Base-by-base conservation (phyloP, 2,888 invertebrate species). In the Trilocha varians region DNA sequence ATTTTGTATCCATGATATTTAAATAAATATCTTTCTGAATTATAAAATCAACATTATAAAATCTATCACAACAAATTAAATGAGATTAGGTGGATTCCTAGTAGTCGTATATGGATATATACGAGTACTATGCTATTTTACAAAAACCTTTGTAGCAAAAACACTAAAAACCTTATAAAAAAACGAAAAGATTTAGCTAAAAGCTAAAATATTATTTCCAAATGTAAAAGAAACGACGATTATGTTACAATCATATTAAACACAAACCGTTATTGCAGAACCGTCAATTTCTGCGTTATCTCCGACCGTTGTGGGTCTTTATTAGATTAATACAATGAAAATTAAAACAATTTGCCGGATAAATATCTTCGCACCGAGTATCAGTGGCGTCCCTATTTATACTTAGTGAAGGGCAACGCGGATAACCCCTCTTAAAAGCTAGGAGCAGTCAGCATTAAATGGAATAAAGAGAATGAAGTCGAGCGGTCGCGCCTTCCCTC, bases 301-400 rank as follows among this genome's bases (percentile, higher is more conserved):
- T 73, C 63, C 61, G 66, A 59, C 63, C 69, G 69, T 78, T 78
- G 80, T 73, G 79, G 83, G 74, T 65, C 70, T 79, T 82, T 83
- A 84, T 82, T 82, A 78, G 71, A 79, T 83, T 75, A 82, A 82
- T 82, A 79, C 83, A 83, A 84, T 84, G 83, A 84, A 85, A 86
- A 85, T 86, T 85, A 84, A 85, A 86, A 85, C 85, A 85, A 87
- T 87, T 87, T 86, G 85, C 85, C 83, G 83, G 85, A 83, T 87
- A 84, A 85, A 85, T 86, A 84, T 85, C 85, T 83, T 78, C 71
- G 71, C 72, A 70, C 75, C 55, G 63, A 77, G 77, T 82, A 83
- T 84, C 82, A 78, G 78, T 79, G 78, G 79, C 78, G 67, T 78
- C 82, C 82, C 79, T 78, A 74, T 82, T 80, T 79, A 80, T 79